Conservation (phyloP, 2,888 invertebrate species). For the Caenorhabditis zanzibari region DNA sequence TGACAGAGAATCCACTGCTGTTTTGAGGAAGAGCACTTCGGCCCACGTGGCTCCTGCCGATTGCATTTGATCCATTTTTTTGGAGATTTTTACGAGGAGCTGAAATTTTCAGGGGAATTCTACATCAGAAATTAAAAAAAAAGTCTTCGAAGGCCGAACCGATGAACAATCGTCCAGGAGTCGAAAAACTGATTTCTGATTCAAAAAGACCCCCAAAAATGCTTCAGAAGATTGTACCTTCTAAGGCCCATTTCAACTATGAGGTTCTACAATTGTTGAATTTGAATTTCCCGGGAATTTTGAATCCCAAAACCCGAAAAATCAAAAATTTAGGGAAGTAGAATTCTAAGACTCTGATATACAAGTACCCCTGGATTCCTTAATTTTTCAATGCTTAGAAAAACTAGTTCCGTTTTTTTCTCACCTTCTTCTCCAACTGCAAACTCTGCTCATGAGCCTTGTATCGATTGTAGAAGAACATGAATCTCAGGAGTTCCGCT, state of each 20-base stretch:
- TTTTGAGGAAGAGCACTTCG: slow-evolving; percentile 97
- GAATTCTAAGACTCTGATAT: not conserved
- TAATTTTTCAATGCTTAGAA: not conserved
- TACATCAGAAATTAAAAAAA: slow-evolving; percentile 40
- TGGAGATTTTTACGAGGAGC: slow-evolving; percentile 94
- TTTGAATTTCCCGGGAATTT: no score
- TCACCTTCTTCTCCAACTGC: slow-evolving; percentile 90
- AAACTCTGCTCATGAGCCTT: slow-evolving; percentile 99
- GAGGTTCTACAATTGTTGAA: no score
- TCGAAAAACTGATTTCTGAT: no score
- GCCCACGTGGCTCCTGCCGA: slow-evolving; percentile 99
- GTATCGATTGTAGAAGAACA: slow-evolving; percentile 98
- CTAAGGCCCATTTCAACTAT: no score
- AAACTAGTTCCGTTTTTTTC: not conserved
- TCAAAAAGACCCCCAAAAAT: no score
- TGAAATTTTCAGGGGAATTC: no score
- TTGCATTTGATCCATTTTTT: slow-evolving; percentile 99
- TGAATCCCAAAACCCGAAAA: no score
- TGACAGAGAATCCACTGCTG: slow-evolving; percentile 88
- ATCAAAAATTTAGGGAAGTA: no score
- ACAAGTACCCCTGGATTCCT: not conserved
- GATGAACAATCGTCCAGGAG: no score
- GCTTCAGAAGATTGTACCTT: no score
- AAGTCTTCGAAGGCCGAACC: not conserved
- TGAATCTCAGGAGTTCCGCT: slow-evolving; percentile 87